Conservation (phyloP, 2,797 vertebrate species). For the Margarornis squamiger region DNA sequence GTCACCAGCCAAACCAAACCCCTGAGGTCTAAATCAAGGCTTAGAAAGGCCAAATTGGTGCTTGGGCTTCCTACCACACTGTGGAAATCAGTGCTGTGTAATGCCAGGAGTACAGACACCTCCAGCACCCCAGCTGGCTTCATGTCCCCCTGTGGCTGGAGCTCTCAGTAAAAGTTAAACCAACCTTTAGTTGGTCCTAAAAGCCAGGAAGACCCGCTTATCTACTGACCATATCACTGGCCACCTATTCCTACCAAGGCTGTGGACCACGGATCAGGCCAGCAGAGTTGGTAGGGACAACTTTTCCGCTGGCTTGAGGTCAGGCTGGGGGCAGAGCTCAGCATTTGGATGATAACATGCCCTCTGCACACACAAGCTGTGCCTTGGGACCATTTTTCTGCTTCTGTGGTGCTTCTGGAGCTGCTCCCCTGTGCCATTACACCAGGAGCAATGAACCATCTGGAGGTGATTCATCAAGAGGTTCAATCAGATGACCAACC, state of each 20-base stretch:
- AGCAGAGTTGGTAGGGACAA: not conserved
- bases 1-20: not conserved
- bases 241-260: not conserved
- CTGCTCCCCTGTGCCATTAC: not conserved
- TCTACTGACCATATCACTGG: not conserved
- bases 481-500: not conserved
- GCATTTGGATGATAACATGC: not conserved
- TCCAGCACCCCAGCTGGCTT: not conserved
- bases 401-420: not conserved
- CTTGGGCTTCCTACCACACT: not conserved
- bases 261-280: not conserved
- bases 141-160: not conserved
- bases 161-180: not conserved
- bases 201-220: not conserved
- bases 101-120: not conserved
- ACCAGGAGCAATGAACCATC: rapidly evolving
- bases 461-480: not conserved
- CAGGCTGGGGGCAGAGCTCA: not conserved
- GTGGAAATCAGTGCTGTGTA: not conserved
- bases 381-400: not conserved
- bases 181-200: not conserved
- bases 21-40: not conserved
- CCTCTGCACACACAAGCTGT: not conserved
- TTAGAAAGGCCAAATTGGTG: not conserved
- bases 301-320: not conserved